phyloP scores from a whole-genome alignment of 2,113 vertebrate species.

The Notechis scutatus region DNA sequence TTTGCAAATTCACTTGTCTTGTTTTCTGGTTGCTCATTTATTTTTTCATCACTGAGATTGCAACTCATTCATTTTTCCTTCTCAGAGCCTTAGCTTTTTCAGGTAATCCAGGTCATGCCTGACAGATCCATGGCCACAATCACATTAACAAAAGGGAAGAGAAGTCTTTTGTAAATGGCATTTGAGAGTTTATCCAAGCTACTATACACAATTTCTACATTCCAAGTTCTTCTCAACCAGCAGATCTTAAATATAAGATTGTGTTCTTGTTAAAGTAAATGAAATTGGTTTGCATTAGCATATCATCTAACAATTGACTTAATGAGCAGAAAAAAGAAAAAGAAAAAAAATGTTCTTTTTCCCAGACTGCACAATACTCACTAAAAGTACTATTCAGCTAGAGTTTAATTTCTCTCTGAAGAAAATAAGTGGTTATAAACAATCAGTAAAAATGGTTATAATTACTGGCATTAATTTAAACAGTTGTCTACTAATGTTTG shows the following conservation, averaged over 20 bases:
- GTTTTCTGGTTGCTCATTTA: background rate
- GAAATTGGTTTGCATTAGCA: slow-evolving; percentile 45
- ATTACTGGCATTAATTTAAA: slow-evolving; percentile 50
- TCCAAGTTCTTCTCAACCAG: background rate
- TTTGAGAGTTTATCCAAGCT: background rate
- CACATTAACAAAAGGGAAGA: background rate
- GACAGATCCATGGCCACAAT: background rate
- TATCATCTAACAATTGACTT: slow-evolving; percentile 50
- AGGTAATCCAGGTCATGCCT: background rate
- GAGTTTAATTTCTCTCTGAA: slow-evolving; percentile 55
- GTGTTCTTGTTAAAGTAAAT: slow-evolving; percentile 32
- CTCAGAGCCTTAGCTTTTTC: background rate
- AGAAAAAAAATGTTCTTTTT: slow-evolving; percentile 15
- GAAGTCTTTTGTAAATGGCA: background rate
- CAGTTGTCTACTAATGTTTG: slow-evolving; percentile 14
- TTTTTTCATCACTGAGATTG: background rate
- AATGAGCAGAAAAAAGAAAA: slow-evolving; percentile 20
- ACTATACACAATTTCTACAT: too few relatives aligned
- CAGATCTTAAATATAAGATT: background rate
- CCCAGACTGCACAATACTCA: slow-evolving; percentile 42
- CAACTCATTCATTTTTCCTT: background rate
- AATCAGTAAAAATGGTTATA: slow-evolving; percentile 39
- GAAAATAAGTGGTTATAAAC: slow-evolving; percentile 48
- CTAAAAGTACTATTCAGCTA: slow-evolving; percentile 48
- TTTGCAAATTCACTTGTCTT: background rate